Evolutionary conservation across 2,888 invertebrate genomes (phyloP).

Genomic region (Papilio demoleus): DNA sequence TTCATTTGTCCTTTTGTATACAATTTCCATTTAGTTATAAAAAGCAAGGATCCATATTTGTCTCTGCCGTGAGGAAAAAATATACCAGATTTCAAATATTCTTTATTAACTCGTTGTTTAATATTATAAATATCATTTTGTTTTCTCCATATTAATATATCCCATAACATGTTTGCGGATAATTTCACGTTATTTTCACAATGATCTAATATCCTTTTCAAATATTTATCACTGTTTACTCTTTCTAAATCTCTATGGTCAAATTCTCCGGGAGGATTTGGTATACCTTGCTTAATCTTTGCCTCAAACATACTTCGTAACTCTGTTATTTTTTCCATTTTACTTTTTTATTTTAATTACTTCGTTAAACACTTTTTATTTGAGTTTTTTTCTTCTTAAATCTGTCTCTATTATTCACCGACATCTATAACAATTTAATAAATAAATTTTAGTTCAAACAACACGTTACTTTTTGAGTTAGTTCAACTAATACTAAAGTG

Average conservation of each 20-base stretch:
- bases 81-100: conserved; percentile 90
- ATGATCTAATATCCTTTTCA: conserved; percentile 88
- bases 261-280: conserved; percentile 62
- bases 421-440: not conserved
- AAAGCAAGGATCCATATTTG: conserved; percentile 84
- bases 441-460: not conserved
- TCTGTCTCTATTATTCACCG: not conserved
- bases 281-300: conserved; percentile 60
- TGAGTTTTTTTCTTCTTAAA: not conserved
- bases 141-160: conserved; percentile 92
- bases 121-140: conserved; percentile 90
- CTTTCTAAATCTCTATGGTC: conserved; percentile 89
- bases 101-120: conserved; percentile 86
- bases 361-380: not conserved
- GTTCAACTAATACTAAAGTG: not conserved
- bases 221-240: conserved; percentile 88
- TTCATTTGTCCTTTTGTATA: conserved; percentile 88
- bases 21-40: conserved; percentile 89
- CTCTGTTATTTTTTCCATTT: conserved; percentile 67
- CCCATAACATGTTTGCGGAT: conserved; percentile 90
- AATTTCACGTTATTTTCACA: conserved; percentile 86
- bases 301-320: conserved; percentile 66
- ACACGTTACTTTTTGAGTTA: not conserved
- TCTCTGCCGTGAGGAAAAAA: conserved; percentile 86
- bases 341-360: not conserved